Evolutionary conservation across 1,140 invertebrate genomes (phyloP), one percentile per base, ranked within the genome.

Genomic region (Drosophila leontia): DNA sequence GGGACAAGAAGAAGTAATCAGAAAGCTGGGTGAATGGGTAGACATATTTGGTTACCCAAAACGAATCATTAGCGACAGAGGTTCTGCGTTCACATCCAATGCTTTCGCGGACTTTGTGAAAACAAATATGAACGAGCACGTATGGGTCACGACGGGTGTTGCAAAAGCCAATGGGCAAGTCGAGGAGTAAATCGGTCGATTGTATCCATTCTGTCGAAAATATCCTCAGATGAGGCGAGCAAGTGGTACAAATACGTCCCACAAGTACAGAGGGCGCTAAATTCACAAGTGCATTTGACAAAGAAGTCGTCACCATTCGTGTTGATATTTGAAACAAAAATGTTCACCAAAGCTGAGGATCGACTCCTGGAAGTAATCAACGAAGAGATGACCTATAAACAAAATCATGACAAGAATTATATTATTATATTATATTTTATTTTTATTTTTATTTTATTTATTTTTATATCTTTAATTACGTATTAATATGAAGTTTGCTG

Each of bases 251-350:
- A 47, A 47, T 23, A 47, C 19, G 44, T 23, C 11, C 19, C 44
- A 47, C 19, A 7, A 47, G 44, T 47, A 47, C 19, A 47, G 2
- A 19, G 23, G 44, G 44, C 44, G 44, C 44, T 19, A 59, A 59
- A 32, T 45, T 12, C 19, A 7, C 19, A 47, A 13, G 19, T 47
- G 44, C 19, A 47, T 11, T 23, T 19, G 9, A 12, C 19, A 45
- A 45, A 19, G n/a, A 42, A 17, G 41, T 8, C 41, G n/a, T 17
- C 41, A 8, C 41, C n/a, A 42, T 17, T 17, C n/a, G n/a, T 17
- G 15, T 42, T 42, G 41, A 8, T 17, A 7, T 42, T 42, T 8
- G n/a, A 7, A 8, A 42, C 41, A 17, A 42, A 42, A 7, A 17
- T 42, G 41, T 42, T n/a, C n/a, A 42, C 7, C 39, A 42, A n/a